These are phyloP conservation scores for Ibycter americanus DNA, from an alignment of 2,797 vertebrate genomes.

Conservation along the genomic window DNA sequence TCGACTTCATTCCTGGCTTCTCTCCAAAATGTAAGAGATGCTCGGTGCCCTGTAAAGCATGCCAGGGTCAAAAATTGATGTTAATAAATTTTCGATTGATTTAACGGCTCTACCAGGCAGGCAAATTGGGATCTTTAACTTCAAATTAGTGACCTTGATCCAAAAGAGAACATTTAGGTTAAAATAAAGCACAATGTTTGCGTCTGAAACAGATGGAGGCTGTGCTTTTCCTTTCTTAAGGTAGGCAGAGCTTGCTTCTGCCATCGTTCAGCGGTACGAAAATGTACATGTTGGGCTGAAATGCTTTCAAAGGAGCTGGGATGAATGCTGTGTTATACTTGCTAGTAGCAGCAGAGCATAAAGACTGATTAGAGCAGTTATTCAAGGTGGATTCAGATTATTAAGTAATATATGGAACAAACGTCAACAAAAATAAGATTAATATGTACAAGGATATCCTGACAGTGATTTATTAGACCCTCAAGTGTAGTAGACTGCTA, in stretches of 20 bases:
- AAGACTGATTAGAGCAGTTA: not conserved
- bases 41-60: not conserved
- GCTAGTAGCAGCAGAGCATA: not conserved
- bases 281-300: not conserved
- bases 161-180: not conserved
- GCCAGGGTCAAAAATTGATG: not conserved
- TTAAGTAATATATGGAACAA: not conserved
- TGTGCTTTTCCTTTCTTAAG: not conserved
- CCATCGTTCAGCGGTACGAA: accelerated
- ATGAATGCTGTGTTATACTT: not conserved
- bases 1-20: not conserved
- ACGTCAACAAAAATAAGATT: not conserved
- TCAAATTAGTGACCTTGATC: conserved; percentile 5
- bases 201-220: not conserved
- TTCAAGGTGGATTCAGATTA: not conserved
- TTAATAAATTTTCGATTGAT: conserved; percentile 27
- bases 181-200: not conserved
- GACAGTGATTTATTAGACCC: not conserved
- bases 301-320: not conserved
- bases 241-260: not conserved
- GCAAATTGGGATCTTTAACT: not conserved
- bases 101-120: not conserved
- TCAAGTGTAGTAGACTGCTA: not conserved
- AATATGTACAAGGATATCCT: not conserved
- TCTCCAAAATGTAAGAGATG: not conserved